phyloP scores from a whole-genome alignment of 2,888 invertebrate genomes.

The Parascotia fuliginaria region DNA sequence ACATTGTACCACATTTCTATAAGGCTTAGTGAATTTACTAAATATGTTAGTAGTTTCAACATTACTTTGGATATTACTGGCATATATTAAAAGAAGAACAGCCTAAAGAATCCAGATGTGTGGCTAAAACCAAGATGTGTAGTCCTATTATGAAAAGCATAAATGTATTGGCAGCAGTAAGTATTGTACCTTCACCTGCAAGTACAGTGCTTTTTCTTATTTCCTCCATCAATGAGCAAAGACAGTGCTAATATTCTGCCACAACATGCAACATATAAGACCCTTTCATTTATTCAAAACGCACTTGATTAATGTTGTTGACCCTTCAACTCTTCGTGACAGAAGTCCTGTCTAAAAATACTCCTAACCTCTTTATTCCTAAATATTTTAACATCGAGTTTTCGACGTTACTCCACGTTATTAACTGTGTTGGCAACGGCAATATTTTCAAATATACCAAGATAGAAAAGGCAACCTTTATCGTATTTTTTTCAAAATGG shows the following conservation, averaged over 20 bases:
- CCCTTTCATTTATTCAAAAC: constrained; percentile 24
- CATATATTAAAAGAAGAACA: too few relatives aligned
- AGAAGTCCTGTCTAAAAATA: constrained; percentile 30
- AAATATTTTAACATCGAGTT: constrained; percentile 38
- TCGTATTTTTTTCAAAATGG: constrained; percentile 7
- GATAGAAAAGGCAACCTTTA: constrained; percentile 14
- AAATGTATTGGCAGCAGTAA: too few relatives aligned
- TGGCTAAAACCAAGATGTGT: too few relatives aligned
- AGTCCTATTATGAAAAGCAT: too few relatives aligned
- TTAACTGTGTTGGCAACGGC: constrained; percentile 21
- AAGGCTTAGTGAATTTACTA: too few relatives aligned
- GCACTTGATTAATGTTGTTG: constrained; percentile 28
- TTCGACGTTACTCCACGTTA: constrained; percentile 17
- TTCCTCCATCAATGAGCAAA: too few relatives aligned
- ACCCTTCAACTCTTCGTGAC: constrained; percentile 18
- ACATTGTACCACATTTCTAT: too few relatives aligned
- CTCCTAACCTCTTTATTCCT: constrained; percentile 32
- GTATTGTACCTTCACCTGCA: too few relatives aligned
- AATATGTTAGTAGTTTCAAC: too few relatives aligned
- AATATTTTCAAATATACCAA: constrained; percentile 17
- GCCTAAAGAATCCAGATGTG: too few relatives aligned
- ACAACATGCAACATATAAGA: neutral
- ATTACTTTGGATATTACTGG: too few relatives aligned
- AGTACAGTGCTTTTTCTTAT: too few relatives aligned
- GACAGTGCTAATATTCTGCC: neutral